Evolutionary conservation across 2,113 vertebrate genomes (phyloP), one percentile per base, ranked within the genome.

Genomic region (Chloropsis cyanopogon): DNA sequence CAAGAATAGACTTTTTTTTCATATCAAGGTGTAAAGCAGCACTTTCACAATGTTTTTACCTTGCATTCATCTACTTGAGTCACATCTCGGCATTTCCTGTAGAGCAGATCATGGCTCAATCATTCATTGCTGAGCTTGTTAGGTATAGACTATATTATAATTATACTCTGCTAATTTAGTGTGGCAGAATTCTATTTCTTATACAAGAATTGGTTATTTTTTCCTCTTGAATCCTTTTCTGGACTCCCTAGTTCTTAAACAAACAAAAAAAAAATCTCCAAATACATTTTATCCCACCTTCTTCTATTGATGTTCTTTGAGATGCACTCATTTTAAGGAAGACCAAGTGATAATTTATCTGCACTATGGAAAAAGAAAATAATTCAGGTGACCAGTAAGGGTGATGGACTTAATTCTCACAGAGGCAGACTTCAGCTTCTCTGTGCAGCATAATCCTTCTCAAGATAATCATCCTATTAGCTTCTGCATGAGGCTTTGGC

Each of bases 381-480:
- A 80, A 35, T 92, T 93, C 76, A 70, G 18, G 22, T 60, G 57
- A 42, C 69, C 57, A 82, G 4, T 37, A 56, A 33, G 61, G 41
- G 24, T 77, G 72, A 68, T 64, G 24, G 72, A 44, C 24, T 73
- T 90, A 93, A 64, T 89, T 87, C 86, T 84, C 41, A 86, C 61
- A 66, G 75, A 90, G 82, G 29, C 92, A 95, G 86, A 56, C 72
- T 60, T 86, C 82, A 92, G 60, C 79, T 90, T 90, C 88, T 68
- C 72, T 56, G 44, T 46, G 65, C 33, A 83, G 68, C n/a, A 10
- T 93, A 94, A 95, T 96, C 88, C 72, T 72, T 64, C 60, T 39
- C 82, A 69, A 66, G 93, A 73, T 77, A 90, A 95, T 95, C 16
- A 90, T 65, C 63, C 63, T 42, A 37, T 94, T 92, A 92, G 82